These are phyloP conservation scores for Gnatocerus cornutus DNA, from an alignment of 2,888 invertebrate species.

Conservation along the genomic window DNA sequence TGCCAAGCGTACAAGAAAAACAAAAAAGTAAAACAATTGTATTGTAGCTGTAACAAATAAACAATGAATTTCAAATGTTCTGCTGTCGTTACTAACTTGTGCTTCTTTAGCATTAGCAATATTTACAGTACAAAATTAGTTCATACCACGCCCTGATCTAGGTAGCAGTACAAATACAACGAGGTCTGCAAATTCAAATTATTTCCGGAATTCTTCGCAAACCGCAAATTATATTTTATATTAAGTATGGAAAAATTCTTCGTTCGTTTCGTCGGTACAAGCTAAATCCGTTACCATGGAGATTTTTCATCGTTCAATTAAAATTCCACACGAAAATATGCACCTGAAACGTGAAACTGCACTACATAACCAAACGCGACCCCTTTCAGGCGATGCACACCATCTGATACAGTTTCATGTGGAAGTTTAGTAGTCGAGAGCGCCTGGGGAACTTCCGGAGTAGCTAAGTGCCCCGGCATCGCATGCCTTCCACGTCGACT, in stretches of 20 bases:
- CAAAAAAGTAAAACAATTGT: no score
- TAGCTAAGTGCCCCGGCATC: conserved; percentile 51
- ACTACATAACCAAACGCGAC: conserved; percentile 19
- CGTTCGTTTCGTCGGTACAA: no score
- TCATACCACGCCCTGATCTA: no score
- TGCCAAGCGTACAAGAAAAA: background rate
- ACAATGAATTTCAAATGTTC: no score
- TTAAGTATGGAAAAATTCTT: conserved; percentile 7
- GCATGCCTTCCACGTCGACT: conserved; percentile 49
- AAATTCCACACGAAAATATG: conserved; percentile 41
- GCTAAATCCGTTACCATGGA: background rate
- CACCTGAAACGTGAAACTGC: conserved; percentile 44
- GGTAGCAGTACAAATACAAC: background rate
- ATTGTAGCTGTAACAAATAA: no score
- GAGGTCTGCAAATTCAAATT: background rate
- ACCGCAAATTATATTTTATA: conserved; percentile 20
- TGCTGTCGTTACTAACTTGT: no score
- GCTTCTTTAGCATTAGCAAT: no score
- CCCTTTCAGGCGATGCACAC: conserved; percentile 24
- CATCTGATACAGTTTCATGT: conserved; percentile 45
- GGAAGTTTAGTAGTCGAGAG: conserved; percentile 41
- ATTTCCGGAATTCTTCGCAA: background rate
- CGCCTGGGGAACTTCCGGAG: conserved; percentile 40
- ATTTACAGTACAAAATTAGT: no score
- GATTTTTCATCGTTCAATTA: conserved; percentile 35